A percentile compares a stretch with the other conserved stretches of the same genome.
phyloP scores from a whole-genome alignment of 2,797 vertebrate species.

The Pygocentrus nattereri region DNA sequence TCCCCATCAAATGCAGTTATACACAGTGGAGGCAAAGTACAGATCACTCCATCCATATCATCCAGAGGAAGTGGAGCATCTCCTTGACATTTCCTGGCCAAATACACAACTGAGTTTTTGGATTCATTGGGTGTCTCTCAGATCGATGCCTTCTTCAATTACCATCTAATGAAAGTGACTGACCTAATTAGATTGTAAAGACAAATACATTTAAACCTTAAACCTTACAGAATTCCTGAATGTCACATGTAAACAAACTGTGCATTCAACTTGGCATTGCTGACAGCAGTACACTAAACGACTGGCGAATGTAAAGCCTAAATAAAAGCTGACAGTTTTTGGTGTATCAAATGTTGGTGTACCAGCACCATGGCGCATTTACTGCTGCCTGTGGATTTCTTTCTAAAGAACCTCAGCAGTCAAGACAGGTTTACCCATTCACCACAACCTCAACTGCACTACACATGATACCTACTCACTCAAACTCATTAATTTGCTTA shows the following conservation, averaged over 20 bases:
- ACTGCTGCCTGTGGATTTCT: no score
- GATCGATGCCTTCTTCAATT: neutral
- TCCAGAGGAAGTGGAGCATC: constrained; percentile 9
- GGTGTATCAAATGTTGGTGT: no score
- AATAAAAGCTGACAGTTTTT: no score
- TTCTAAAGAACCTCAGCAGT: no score
- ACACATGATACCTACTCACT: no score
- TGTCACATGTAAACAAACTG: neutral
- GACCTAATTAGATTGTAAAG: constrained; percentile 7
- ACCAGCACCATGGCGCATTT: no score
- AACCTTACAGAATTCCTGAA: neutral
- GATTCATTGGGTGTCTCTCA: neutral
- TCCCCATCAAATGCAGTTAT: constrained; percentile 10
- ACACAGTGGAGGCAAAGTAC: neutral
- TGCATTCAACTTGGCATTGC: no score
- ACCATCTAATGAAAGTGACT: neutral
- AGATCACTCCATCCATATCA: neutral
- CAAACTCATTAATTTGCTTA: no score
- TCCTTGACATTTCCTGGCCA: constrained; percentile 36
- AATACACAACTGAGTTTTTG: constrained; percentile 5
- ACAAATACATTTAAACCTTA: neutral
- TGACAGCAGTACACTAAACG: no score
- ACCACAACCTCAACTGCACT: no score
- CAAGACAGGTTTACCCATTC: no score
- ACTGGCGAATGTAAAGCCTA: no score